Evolutionary conservation across 2,113 vertebrate genomes (phyloP), one percentile per base, ranked within the genome.

Genomic region (Mastomys natalensis): DNA sequence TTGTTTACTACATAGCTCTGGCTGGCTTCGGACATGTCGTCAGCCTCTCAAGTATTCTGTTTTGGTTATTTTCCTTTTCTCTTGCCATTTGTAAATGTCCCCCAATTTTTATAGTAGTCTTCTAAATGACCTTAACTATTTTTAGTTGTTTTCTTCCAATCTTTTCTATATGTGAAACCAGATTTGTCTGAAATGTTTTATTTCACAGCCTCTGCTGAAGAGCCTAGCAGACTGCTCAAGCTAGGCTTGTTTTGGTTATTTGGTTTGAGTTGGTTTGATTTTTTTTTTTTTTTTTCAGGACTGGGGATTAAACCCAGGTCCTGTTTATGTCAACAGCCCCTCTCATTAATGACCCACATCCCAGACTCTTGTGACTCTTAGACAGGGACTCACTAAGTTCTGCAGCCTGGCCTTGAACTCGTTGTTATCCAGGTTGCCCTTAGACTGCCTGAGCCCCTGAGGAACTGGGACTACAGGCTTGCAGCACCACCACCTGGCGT

Each of bases 141-240:
- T 84, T 45, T 24, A 45, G 40, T 64, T 85, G 17, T 45, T 64
- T 43, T 43, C n/a, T 64, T 85, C 81, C n/a, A 45, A 1, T 85
- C 11, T 37, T 86, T 48, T 68, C 43, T 94, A 84, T 37, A 87
- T 93, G 51, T 21, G 11, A 43, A 70, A 94, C 66, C 68, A 84
- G 15, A 91, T 93, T 89, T 93, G 60, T 96, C 89, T 97, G 51
- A 81, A 96, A 66, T 53, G 60, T 85, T 86, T 53, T 11, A 66
- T 86, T 68, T 96, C 95, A 29, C 29, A 31, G 10, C 34, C 95
- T 95, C 29, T 74, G 12, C n/a, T 81, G 37, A 94, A 95, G 90
- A 90, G 12, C 80, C 72, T 0, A 26, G 11, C 26, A 82, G 64
- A 84, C 45, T 73, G 17, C 68, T 89, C n/a, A 40, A 12, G 64